Evolutionary conservation across 1,140 invertebrate genomes (phyloP).

Genomic region (Palaemon carinicauda): DNA sequence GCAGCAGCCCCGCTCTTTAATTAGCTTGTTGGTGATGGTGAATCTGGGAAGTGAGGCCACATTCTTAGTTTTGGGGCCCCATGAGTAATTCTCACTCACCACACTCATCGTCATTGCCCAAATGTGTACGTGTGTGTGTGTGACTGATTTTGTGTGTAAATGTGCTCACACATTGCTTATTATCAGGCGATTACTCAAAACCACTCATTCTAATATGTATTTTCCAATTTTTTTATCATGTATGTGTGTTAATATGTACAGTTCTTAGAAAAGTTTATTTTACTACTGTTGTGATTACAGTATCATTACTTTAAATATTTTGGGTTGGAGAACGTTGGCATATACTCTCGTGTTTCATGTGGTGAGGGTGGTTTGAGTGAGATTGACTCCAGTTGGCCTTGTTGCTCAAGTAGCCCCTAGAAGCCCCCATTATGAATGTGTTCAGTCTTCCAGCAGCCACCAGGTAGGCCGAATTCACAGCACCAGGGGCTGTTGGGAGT

Average conservation of each 20-base stretch:
- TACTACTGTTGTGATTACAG: too few relatives aligned
- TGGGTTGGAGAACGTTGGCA: constrained; percentile 1
- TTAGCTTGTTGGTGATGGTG: constrained; percentile 56
- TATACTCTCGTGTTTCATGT: not conserved
- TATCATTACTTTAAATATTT: not conserved
- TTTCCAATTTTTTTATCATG: too few relatives aligned
- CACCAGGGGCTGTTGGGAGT: constrained; percentile 56
- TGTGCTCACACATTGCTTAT: not conserved
- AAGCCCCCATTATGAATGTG: constrained; percentile 49
- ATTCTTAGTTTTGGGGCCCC: constrained; percentile 50
- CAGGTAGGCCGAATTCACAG: constrained; percentile 56
- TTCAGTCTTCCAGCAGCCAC: constrained; percentile 55
- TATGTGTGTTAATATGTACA: too few relatives aligned
- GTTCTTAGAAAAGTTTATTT: too few relatives aligned
- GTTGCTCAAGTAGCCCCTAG: constrained; percentile 52
- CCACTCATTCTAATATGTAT: too few relatives aligned
- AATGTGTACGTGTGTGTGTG: not conserved
- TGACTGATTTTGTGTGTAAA: not conserved
- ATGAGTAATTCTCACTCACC: constrained; percentile 38
- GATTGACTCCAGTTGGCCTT: constrained; percentile 38
- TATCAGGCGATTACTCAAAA: not conserved
- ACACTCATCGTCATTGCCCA: constrained; percentile 21
- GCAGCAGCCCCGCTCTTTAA: constrained; percentile 38
- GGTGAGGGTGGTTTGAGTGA: constrained; percentile 33
- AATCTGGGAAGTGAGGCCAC: constrained; percentile 52